Conservation (phyloP, 2,797 vertebrate species). For the Pristis pectinata region DNA sequence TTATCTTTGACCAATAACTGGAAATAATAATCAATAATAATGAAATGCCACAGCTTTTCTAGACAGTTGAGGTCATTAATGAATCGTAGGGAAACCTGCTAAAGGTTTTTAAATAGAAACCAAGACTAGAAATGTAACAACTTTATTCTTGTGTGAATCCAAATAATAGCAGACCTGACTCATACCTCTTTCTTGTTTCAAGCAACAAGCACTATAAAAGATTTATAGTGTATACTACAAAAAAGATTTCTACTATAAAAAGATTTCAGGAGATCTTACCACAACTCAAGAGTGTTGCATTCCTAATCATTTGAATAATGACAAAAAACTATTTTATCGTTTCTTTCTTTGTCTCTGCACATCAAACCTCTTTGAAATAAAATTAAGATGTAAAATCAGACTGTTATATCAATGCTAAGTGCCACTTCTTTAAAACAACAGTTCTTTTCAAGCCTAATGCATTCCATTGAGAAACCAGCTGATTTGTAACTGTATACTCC, state of each 20-base stretch:
- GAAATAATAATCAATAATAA: background rate
- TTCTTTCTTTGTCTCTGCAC: background rate
- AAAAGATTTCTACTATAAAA: too few relatives aligned
- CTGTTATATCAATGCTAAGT: background rate
- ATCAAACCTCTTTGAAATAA: background rate
- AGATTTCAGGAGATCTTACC: background rate
- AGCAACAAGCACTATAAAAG: background rate
- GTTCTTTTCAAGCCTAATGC: slow-evolving; percentile 7
- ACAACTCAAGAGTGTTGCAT: background rate
- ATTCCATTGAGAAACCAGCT: background rate
- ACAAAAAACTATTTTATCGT: slow-evolving; percentile 13
- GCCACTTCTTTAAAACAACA: slow-evolving; percentile 20
- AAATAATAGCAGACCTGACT: background rate
- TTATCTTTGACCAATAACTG: background rate
- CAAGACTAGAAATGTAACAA: background rate
- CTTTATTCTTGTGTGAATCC: background rate
- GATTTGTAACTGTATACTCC: slow-evolving; percentile 28
- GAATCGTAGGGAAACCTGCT: background rate
- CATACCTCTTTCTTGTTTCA: background rate
- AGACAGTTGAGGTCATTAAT: background rate
- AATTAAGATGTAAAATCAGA: background rate
- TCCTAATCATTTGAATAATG: background rate
- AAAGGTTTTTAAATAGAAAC: background rate
- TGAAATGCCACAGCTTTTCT: background rate
- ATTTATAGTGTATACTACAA: too few relatives aligned